Evolutionary conservation across 2,888 invertebrate genomes (phyloP).

Genomic region (Caradrina clavipalpis): DNA sequence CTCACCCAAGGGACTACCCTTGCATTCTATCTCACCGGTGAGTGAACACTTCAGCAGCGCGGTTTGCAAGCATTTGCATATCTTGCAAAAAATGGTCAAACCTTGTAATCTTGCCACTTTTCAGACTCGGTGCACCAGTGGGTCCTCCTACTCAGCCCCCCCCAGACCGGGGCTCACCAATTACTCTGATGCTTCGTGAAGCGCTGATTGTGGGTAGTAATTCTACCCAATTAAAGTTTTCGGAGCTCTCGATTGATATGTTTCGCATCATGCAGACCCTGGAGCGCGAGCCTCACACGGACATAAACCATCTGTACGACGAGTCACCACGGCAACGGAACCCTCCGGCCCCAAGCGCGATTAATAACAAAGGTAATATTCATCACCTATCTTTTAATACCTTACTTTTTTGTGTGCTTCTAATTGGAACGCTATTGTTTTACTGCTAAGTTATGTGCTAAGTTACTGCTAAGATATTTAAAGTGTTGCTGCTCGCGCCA

Average conservation of each 20-base stretch:
- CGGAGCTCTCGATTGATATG: slow-evolving; percentile 99
- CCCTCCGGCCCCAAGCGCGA: slow-evolving; percentile 86
- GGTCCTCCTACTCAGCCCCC: slow-evolving; percentile 88
- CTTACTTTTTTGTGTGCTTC: not conserved
- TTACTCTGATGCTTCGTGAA: slow-evolving; percentile 97
- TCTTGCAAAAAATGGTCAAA: no score
- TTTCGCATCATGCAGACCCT: slow-evolving; percentile 98
- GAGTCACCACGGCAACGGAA: slow-evolving; percentile 89
- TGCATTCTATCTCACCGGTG: slow-evolving; percentile 97
- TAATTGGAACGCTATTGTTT: not conserved
- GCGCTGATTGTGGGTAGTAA: slow-evolving; percentile 98
- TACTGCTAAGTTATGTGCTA: not conserved
- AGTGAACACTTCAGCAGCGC: slow-evolving; percentile 14
- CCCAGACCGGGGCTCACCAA: slow-evolving; percentile 95
- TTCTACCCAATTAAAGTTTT: slow-evolving; percentile 98
- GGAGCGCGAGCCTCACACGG: slow-evolving; percentile 97
- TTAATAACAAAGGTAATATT: slow-evolving; percentile 74
- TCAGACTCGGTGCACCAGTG: slow-evolving; percentile 95
- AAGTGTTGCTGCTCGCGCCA: slow-evolving; percentile 1
- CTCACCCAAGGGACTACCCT: slow-evolving; percentile 95
- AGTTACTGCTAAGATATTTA: slow-evolving; percentile 18
- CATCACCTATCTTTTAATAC: not conserved
- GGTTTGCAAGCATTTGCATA: no score
- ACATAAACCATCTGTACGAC: slow-evolving; percentile 92
- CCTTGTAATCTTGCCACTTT: slow-evolving; percentile 23